Evolutionary conservation across 2,113 vertebrate species (phyloP).

Genomic region (Xiphophorus maculatus): DNA sequence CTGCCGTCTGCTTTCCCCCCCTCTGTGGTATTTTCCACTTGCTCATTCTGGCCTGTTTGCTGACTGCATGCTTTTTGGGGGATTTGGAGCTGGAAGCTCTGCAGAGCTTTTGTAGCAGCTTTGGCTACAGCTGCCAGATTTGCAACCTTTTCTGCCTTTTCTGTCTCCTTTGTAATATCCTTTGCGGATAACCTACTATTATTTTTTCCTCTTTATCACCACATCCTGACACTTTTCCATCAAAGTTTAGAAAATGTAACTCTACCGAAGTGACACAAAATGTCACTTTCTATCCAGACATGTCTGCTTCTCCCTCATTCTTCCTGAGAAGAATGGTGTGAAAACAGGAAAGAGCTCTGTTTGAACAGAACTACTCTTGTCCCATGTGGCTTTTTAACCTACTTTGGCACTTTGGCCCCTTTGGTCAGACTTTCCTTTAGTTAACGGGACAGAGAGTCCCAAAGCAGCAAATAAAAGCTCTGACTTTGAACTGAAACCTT

Average conservation of each 20-base stretch:
- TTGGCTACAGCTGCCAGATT: conserved; percentile 2
- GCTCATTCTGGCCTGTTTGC: conserved; percentile 75
- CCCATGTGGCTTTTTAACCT: conserved; percentile 58
- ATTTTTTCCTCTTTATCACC: not conserved
- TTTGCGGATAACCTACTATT: not conserved
- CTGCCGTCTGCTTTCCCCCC: conserved; percentile 51
- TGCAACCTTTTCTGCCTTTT: conserved; percentile 25
- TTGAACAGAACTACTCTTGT: conserved; percentile 72
- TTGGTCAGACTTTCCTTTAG: conserved; percentile 54
- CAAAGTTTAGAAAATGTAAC: not conserved
- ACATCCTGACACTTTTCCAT: not conserved
- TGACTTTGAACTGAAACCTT: not conserved
- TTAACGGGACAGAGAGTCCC: conserved; percentile 38
- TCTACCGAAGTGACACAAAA: conserved; percentile 20
- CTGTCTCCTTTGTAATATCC: conserved; percentile 21
- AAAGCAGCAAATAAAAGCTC: not conserved
- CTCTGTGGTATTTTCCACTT: conserved; percentile 76
- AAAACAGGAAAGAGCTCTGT: conserved; percentile 70
- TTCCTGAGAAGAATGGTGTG: conserved; percentile 60
- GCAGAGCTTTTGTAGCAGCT: conserved; percentile 52
- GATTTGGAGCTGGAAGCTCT: conserved; percentile 57
- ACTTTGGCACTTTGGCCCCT: conserved; percentile 12
- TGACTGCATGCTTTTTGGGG: conserved; percentile 74
- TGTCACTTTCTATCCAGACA: conserved; percentile 1
- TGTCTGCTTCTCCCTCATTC: conserved; percentile 32